Percentiles rank a stretch among this genome's conserved stretches.
These are phyloP conservation scores for Drosophila nr. perissopoda DNA, from an alignment of 2,888 invertebrate genomes.

Conservation along the genomic window DNA sequence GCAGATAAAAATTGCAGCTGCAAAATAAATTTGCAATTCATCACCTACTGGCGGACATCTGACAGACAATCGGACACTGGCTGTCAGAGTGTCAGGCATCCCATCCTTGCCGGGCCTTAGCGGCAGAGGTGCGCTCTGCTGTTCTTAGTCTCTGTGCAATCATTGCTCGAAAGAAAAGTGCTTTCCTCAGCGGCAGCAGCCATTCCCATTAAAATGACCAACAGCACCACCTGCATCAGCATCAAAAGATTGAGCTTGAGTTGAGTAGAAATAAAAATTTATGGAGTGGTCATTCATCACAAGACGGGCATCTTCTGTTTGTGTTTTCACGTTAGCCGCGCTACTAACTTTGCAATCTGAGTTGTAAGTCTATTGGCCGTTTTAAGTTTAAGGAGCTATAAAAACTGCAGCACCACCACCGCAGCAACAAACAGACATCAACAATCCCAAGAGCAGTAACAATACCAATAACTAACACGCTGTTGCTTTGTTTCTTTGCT, in stretches of 20 bases:
- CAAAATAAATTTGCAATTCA: slow-evolving; percentile 34
- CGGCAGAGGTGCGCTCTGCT: slow-evolving; percentile 12
- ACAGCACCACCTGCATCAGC: slow-evolving; percentile 21
- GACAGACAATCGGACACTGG: slow-evolving; percentile 8
- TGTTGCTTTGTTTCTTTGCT: slow-evolving; percentile 33
- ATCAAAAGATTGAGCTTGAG: slow-evolving; percentile 61
- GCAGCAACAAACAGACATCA: slow-evolving; percentile 37
- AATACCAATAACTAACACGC: slow-evolving; percentile 60
- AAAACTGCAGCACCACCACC: slow-evolving; percentile 4
- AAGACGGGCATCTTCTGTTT: slow-evolving; percentile 50
- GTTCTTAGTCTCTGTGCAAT: slow-evolving; percentile 24
- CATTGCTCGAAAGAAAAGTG: slow-evolving; percentile 47
- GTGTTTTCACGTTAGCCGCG: slow-evolving; percentile 31
- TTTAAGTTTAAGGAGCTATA: slow-evolving; percentile 53
- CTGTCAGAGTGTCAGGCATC: slow-evolving; percentile 44
- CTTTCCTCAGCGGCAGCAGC: slow-evolving; percentile 37
- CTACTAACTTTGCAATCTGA: slow-evolving; percentile 49
- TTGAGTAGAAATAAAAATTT: slow-evolving; percentile 74
- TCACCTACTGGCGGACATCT: slow-evolving; percentile 15
- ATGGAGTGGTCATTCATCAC: slow-evolving; percentile 76
- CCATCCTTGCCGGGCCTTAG: slow-evolving; percentile 47
- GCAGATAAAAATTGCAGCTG: slow-evolving; percentile 28
- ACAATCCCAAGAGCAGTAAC: slow-evolving; percentile 35
- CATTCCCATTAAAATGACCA: slow-evolving; percentile 70
- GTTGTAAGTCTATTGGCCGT: slow-evolving; percentile 51